Percentiles rank a stretch among this genome's conserved stretches.
phyloP scores from a whole-genome alignment of 2,797 vertebrate species.

The Eupleurogrammus muticus region DNA sequence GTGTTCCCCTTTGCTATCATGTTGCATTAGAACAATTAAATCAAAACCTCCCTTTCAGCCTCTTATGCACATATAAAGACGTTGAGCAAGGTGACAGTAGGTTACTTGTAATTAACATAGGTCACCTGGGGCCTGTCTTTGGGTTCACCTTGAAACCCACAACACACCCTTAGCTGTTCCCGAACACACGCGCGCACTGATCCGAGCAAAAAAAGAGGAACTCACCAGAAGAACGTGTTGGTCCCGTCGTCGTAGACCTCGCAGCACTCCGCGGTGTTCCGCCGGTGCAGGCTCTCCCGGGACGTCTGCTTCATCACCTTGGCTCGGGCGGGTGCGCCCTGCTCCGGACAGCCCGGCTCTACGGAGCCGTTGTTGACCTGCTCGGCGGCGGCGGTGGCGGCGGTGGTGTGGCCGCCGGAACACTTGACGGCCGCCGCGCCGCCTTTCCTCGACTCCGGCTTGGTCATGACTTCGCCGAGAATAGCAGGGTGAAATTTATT shows the following conservation, averaged over 20 bases:
- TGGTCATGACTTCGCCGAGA: slow-evolving; percentile 74
- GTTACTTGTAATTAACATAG: slow-evolving; percentile 10
- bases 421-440: slow-evolving; percentile 40
- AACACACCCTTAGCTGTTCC: neutral
- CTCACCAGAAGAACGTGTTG: slow-evolving; percentile 99
- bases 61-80: neutral
- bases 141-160: slow-evolving; percentile 68
- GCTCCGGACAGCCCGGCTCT: slow-evolving; percentile 58
- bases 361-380: slow-evolving; percentile 66
- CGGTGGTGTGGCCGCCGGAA: slow-evolving; percentile 52
- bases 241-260: slow-evolving; percentile 97
- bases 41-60: neutral
- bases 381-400: slow-evolving; percentile 56
- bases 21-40: neutral
- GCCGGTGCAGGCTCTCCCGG: slow-evolving; percentile 77
- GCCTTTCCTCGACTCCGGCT: slow-evolving; percentile 78
- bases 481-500: neutral
- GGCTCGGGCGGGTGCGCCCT: slow-evolving; percentile 39
- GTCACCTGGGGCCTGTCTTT: slow-evolving; percentile 34
- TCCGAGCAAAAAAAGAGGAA: neutral
- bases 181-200: neutral
- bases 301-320: slow-evolving; percentile 72
- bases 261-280: slow-evolving; percentile 91
- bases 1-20: neutral
- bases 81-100: slow-evolving; percentile 26